Conservation (phyloP, 2,113 vertebrate species). For the Gracilinanus agilis region DNA sequence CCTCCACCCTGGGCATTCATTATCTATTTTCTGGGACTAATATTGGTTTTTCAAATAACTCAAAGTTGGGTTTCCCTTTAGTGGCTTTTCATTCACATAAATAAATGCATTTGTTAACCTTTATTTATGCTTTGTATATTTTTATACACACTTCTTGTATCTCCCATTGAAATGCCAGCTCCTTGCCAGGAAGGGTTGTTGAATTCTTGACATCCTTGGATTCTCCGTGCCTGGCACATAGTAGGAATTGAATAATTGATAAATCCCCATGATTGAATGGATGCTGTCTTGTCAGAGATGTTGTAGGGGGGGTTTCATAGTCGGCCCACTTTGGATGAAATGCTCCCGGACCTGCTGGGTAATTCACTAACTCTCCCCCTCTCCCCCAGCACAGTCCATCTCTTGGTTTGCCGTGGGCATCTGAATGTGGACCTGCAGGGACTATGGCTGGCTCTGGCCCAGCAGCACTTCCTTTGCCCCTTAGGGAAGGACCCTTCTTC, state of each 20-base stretch:
- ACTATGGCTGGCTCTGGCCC: background rate
- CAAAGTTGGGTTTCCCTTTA: background rate
- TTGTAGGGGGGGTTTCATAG: background rate
- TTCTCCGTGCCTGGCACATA: background rate
- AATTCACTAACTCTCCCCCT: background rate
- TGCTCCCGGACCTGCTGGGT: background rate
- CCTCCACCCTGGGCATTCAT: background rate
- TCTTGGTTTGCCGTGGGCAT: background rate
- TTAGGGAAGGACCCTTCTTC: rapidly evolving
- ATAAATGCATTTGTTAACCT: background rate
- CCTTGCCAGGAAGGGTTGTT: background rate
- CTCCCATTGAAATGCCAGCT: background rate
- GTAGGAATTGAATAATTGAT: background rate
- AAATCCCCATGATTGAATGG: background rate
- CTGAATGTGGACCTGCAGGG: background rate
- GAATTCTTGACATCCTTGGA: background rate
- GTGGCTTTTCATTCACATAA: background rate
- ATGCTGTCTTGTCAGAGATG: background rate
- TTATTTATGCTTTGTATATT: background rate
- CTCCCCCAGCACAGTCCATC: background rate
- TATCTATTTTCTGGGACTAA: background rate
- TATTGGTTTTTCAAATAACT: background rate
- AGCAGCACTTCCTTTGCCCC: background rate
- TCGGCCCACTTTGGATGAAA: background rate
- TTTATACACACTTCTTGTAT: background rate